Base-by-base conservation (phyloP, 2,888 invertebrate species). In the Dynastes grantii region DNA sequence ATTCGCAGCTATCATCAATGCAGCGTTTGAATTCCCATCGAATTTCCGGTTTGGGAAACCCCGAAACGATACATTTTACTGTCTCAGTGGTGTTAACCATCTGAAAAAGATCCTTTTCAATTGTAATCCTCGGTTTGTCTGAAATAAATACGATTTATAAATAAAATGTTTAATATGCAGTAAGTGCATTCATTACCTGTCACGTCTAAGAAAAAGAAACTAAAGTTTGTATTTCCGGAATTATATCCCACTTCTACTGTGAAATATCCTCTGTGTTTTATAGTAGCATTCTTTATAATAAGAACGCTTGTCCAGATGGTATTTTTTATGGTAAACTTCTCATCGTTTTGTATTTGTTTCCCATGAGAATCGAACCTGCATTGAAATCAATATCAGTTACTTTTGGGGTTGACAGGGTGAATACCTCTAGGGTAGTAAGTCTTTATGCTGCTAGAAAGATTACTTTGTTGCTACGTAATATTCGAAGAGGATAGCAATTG, bases 241-340 rank as follows among this genome's bases (percentile, higher is more conserved):
- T 86, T 86, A 83, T 92, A 93, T 5, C 85, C 85, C 0, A 92
- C 93, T 53, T 88, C 87, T 3, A 94, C 86, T 0, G 88, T 86
- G 84, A 94, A 94, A 16, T 85, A 85, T n/a, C 94, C 94, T 79
- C 90, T 90, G 85, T 94, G 92, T 3, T 85, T 82, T 2, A 93
- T 85, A 29, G 87, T 87, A 0, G 92, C 87, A 65, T 89, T 87
- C 13, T 87, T 88, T 37, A 94, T 91, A 79, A 87, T 88, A 22
- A 93, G 84, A 11, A 87, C 83, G 0, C 88, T 87, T 4, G 86
- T 85, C 0, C 81, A 82, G 63, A 86, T 82, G 55, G 80, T 83
- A n/a, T 73, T 83, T 51, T 78, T 83, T 2, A 87, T 81, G 0
- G 78, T 77, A 71, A 83, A 81, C 81, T 87, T 86, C 22, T n/a